Evolutionary conservation across 1,140 invertebrate genomes (phyloP).

Genomic region (Fopius arisanus): DNA sequence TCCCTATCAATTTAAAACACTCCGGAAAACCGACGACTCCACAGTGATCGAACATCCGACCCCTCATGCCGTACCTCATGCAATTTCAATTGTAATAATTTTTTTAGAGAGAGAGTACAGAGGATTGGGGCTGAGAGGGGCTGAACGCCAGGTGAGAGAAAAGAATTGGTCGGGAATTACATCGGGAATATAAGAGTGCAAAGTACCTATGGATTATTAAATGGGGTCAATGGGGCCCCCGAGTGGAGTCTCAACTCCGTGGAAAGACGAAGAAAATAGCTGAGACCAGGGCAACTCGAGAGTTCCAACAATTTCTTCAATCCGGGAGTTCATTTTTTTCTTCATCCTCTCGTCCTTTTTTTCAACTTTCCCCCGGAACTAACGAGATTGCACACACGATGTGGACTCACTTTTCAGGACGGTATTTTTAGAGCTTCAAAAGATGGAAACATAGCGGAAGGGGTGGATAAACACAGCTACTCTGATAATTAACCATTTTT

Average conservation of each 20-base stretch:
- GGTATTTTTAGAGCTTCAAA: not conserved
- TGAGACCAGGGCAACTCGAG: conserved; percentile 3
- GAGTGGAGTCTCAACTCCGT: not conserved
- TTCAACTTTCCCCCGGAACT: not conserved
- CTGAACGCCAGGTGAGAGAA: not conserved
- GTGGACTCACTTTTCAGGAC: not conserved
- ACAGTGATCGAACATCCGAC: not conserved
- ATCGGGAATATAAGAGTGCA: conserved; percentile 14
- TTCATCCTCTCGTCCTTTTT: not conserved
- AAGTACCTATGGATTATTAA: conserved; percentile 13
- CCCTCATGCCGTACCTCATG: not conserved
- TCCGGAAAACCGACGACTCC: not conserved
- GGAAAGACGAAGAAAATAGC: not conserved
- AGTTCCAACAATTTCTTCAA: not conserved
- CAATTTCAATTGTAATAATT: not conserved
- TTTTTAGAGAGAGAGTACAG: too few relatives aligned
- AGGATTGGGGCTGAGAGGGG: not conserved
- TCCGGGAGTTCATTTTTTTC: not conserved
- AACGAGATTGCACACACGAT: conserved; percentile 2
- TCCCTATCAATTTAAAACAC: not conserved
- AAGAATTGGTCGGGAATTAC: not conserved
- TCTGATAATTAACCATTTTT: not conserved
- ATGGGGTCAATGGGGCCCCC: conserved; percentile 2
- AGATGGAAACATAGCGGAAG: not conserved
- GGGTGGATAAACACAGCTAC: not conserved